Evolutionary conservation across 2,113 vertebrate species (phyloP).

Genomic region (Climacteris rufus): DNA sequence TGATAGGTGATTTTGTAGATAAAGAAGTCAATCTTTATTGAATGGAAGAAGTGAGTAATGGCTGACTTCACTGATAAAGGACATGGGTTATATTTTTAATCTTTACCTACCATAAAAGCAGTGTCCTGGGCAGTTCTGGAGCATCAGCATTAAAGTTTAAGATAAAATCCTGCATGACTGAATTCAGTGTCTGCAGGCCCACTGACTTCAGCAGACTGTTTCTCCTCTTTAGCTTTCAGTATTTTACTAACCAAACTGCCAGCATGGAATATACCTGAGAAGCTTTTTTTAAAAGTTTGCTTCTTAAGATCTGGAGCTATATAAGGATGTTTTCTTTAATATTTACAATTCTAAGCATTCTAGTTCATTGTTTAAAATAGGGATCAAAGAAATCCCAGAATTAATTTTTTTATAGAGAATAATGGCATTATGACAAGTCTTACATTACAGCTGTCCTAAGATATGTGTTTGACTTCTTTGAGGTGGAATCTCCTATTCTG

Average conservation of each 20-base stretch:
- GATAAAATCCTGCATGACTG: background rate
- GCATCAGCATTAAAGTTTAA: background rate
- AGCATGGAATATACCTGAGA: background rate
- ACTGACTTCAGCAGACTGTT: background rate
- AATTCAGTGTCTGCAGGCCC: background rate
- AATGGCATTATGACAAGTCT: background rate
- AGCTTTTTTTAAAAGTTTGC: background rate
- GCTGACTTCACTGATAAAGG: background rate
- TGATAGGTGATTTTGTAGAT: background rate
- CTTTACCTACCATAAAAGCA: background rate
- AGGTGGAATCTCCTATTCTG: background rate
- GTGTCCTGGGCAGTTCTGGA: background rate
- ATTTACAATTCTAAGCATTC: background rate
- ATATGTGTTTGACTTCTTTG: background rate
- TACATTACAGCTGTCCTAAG: background rate
- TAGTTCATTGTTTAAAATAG: background rate
- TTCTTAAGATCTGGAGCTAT: background rate
- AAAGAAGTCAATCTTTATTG: background rate
- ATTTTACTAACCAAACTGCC: background rate
- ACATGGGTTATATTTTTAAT: background rate
- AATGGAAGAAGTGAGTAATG: background rate
- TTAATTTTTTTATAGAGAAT: background rate
- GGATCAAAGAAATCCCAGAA: background rate
- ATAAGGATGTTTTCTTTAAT: background rate
- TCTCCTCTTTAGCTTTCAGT: background rate